Evolutionary conservation across 2,113 vertebrate genomes (phyloP).

Genomic region (Grus americana): DNA sequence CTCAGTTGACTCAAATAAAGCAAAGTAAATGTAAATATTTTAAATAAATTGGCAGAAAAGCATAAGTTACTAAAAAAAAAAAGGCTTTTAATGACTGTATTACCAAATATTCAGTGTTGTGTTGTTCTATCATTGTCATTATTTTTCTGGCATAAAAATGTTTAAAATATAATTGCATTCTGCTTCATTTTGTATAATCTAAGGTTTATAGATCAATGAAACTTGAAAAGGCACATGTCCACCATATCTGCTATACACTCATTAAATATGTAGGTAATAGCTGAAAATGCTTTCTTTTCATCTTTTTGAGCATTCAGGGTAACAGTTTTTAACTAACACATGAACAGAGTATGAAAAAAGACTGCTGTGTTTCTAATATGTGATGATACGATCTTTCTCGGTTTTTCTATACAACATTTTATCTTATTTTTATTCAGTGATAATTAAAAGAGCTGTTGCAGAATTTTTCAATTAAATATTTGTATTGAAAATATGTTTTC

Average conservation of each 20-base stretch:
- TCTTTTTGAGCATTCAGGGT: conserved; percentile 1
- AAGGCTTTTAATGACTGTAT: background rate
- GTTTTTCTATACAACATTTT: conserved; percentile 12
- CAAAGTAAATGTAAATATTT: background rate
- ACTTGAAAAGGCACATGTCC: background rate
- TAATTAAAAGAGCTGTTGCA: conserved; percentile 37
- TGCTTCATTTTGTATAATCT: background rate
- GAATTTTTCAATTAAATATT: background rate
- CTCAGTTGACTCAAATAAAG: background rate
- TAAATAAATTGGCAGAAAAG: background rate
- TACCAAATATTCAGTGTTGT: background rate
- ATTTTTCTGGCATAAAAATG: background rate
- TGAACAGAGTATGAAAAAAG: background rate
- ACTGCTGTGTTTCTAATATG: background rate
- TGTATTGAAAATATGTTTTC: conserved; percentile 14
- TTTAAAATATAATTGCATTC: background rate
- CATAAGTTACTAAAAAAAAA: background rate
- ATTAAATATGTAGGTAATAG: conserved; percentile 12
- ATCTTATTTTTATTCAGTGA: conserved; percentile 49
- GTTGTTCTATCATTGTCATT: background rate
- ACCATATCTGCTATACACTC: background rate
- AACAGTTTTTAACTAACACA: conserved; percentile 22
- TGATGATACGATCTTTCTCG: conserved; percentile 21
- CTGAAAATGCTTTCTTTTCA: conserved; percentile 14
- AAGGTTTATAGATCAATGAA: background rate